Percentiles rank a stretch among this genome's conserved stretches.
These are phyloP conservation scores for Chrosomus eos DNA, from an alignment of 2,797 vertebrate species.

Conservation along the genomic window DNA sequence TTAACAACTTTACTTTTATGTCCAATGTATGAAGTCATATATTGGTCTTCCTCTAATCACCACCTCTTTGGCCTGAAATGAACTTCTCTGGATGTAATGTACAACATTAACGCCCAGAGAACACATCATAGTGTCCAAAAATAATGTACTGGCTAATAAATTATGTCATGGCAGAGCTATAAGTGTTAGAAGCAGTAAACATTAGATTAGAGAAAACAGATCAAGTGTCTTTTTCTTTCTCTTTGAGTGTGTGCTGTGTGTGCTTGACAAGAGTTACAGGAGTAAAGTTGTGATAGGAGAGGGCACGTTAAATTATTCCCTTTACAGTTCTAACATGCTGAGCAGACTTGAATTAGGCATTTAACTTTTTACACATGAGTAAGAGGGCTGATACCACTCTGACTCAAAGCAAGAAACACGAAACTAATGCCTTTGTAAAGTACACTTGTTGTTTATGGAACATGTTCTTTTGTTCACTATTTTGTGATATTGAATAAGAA, in stretches of 20 bases:
- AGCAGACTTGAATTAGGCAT: conserved; percentile 31
- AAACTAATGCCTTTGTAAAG: conserved; percentile 7
- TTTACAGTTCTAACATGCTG: conserved; percentile 25
- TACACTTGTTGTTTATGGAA: background rate
- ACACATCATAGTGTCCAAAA: background rate
- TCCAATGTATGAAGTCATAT: background rate
- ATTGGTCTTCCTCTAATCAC: background rate
- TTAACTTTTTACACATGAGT: conserved; percentile 37
- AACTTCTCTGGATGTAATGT: background rate
- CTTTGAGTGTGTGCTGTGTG: conserved; percentile 20
- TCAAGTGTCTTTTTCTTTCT: conserved; percentile 7
- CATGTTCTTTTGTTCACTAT: background rate
- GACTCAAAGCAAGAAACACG: conserved; percentile 8
- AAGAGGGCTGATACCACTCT: background rate
- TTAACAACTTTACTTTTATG: background rate
- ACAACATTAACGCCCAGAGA: background rate
- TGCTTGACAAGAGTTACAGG: conserved; percentile 7
- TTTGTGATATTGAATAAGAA: background rate
- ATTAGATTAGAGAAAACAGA: background rate
- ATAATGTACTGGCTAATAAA: conserved; percentile 1
- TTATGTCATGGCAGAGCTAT: background rate
- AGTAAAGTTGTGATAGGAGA: conserved; percentile 7
- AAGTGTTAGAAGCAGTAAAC: background rate
- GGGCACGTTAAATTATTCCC: conserved; percentile 16
- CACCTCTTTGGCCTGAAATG: background rate